Base-by-base conservation (phyloP, 35 echinoderm and acorn worm species). In the Ptychodera flava region DNA sequence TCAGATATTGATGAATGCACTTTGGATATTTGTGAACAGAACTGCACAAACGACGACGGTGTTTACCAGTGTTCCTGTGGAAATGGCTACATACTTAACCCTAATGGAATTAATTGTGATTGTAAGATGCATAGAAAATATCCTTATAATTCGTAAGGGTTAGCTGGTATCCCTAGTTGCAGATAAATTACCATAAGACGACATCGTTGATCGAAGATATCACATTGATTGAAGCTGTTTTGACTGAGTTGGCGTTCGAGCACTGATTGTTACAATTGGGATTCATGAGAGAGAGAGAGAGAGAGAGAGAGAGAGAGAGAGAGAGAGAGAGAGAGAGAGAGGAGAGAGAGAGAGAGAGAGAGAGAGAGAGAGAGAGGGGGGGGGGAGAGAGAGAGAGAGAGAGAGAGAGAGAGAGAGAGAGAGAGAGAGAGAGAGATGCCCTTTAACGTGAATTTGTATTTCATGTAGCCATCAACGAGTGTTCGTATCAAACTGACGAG, bases 1-100 rank as follows among this genome's bases (percentile, higher is more conserved):
- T 12, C 80, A 93, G 92, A 93, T 83, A 90, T 93, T 64, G 85
- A 93, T 31, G 92, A 93, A 81, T 93, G 92, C 52, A 31, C 76
- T 29, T 32, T 16, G 1, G 85, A 93, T 53, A 83, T 80, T 28
- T 93, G 91, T 45, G 91, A 92, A n/a, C 32, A 82, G 29, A 38
- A n/a, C 16, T 93, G 92, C 64, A 64, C 84, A 12, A 93, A 93
- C 35, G 90, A 84, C 0, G 30, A 90, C 30, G 88, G 92, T 32
- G 79, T 53, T 31, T 93, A 90, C 31, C 84, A 86, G 1, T 93
- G 92, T 37, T 76, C 78, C 15, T 93, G 92, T 79, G 28, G 16
- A 2, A 35, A 15, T 29, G 92, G 92, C 14, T 93, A 85, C 35
- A 36, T 16, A 64, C 22, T 64, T 6, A 64, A 64, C 28, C 33